Evolutionary conservation across 2,888 invertebrate genomes (phyloP), one percentile per base, ranked within the genome.

Genomic region (Venustoraphidia nigricollis): DNA sequence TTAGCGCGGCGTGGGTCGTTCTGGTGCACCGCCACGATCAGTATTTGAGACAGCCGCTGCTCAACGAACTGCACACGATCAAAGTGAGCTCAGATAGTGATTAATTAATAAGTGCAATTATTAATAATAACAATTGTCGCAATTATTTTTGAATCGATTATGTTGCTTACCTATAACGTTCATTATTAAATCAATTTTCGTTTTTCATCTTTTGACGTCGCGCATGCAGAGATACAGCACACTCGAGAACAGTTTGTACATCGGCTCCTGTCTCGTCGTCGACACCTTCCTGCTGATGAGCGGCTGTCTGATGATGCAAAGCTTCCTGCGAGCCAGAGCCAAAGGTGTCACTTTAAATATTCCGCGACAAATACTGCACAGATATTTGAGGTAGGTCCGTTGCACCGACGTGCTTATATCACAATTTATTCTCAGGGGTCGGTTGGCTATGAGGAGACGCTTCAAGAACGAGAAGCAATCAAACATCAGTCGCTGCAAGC

Each of bases 241-340:
- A 27, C 27, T 27, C 27, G 27, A 27, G 6, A 27, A 27, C 27
- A 65, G 63, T 62, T 10, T 63, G 9, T 37, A 54, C 65, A 61
- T 48, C 71, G 60, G 72, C 61, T 56, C 48, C 71, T 0, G 62
- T 75, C 8, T 68, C 27, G 27, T 73, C 1, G 77, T 77, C 1
- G 77, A 77, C 47, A 73, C 76, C 0, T 78, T 77, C 60, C 76
- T 77, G 57, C 60, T 73, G 40, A 60, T 77, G 55, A 74, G 75
- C 53, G 77, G 77, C 2, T 58, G 77, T 40, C 59, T 78, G 1
- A 69, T 68, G 50, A 66, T 73, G 2, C 69, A 44, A 36, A 36
- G 44, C 34, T 44, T 34, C 36, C 34, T 44, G 13, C 10, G 44
- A 35, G 10, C 27, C 27, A 27, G 6, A 27, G 27, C 27, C 9